Evolutionary conservation across 2,113 vertebrate species (phyloP), one percentile per base, ranked within the genome.

Genomic region (Elaphurus davidianus): DNA sequence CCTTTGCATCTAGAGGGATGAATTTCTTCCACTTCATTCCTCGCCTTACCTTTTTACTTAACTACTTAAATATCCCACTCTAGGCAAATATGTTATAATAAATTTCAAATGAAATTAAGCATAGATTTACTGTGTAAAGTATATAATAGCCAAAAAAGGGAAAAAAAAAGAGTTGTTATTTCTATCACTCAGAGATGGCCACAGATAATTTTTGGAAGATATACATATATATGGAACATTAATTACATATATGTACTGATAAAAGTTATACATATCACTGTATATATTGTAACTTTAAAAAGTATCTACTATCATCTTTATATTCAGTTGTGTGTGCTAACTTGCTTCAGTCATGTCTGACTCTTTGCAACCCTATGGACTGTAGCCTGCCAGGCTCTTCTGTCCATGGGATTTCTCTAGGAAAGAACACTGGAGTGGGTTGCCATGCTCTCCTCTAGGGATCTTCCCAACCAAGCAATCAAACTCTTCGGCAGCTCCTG

Each of bases 71-170:
- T 59, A 76, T 23, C 25, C 15, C 40, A 87, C 17, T 87, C 15
- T n/a, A 91, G 85, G 36, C 33, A 86, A 91, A 64, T 36, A 30
- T 28, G 21, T 76, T 74, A n/a, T n/a, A 90, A 85, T 60, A 87
- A n/a, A 92, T 84, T 95, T 93, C 25, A 91, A 74, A 74, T 94
- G n/a, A 86, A 90, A 93, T 43, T 50, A 76, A 95, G 50, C 40
- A 52, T 8, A 59, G 28, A 79, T 92, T 91, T 90, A 64, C 62
- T 84, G 3, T 16, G 36, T 87, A 89, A 94, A 91, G 40, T 55
- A 82, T 25, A 23, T 84, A n/a, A 60, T 30, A 95, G 40, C 16
- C 36, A 76, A 84, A 45, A 25, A 30, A 10, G 2, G 11, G 40
- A 7, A n/a, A 90, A 55, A 76, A n/a, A 30, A 90, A 50, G 47